Evolutionary conservation across 2,888 invertebrate genomes (phyloP).

Genomic region (Agrilus biguttatus): DNA sequence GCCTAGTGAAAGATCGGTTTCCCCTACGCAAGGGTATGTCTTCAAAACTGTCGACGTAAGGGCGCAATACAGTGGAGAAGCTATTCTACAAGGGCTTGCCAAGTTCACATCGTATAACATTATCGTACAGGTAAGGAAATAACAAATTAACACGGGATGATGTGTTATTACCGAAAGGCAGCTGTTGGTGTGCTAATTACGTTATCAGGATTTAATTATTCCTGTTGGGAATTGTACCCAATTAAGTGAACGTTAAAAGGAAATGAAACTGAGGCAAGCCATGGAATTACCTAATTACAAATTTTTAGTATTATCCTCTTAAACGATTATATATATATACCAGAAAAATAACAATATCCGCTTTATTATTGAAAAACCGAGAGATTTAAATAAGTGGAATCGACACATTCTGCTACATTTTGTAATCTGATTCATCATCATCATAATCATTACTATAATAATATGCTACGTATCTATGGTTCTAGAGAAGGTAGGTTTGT

Average conservation of each 20-base stretch:
- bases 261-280: no score
- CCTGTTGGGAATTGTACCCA: background rate
- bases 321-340: no score
- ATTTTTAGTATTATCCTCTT: no score
- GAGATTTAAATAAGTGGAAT: no score
- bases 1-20: slow-evolving; percentile 14
- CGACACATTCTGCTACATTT: no score
- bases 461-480: no score
- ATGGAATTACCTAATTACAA: no score
- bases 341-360: no score
- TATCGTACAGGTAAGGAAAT: slow-evolving; percentile 50
- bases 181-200: background rate
- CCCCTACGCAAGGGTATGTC: slow-evolving; percentile 44
- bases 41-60: slow-evolving; percentile 65
- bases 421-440: no score
- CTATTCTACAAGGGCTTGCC: slow-evolving; percentile 52
- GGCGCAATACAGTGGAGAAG: slow-evolving; percentile 56
- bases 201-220: background rate
- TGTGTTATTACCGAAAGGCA: background rate
- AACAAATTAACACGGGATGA: background rate
- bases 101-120: slow-evolving; percentile 71
- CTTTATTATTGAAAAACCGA: no score
- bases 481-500: no score
- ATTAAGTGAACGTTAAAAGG: slow-evolving; percentile 1
- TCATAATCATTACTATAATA: no score